Evolutionary conservation across 2,888 invertebrate genomes (phyloP), one percentile per base, ranked within the genome.

Genomic region (Eupithecia abbreviata): DNA sequence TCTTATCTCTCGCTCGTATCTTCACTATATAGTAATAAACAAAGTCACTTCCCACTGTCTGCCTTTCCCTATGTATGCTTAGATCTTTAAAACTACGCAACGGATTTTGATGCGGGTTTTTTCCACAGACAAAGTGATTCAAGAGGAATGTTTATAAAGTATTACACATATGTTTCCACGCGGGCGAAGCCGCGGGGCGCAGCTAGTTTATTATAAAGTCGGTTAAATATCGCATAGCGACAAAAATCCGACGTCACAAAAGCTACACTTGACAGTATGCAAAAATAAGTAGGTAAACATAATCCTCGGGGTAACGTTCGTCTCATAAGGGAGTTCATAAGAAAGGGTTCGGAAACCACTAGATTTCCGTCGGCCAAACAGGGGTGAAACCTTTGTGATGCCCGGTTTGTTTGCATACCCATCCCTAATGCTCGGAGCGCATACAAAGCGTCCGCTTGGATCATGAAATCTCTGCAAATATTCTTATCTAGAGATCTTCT

Each of bases 351-450:
- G 62, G 71, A 74, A 77, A 74, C 79, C 77, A 77, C 73, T 76
- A 69, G 62, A 79, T 73, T 70, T 79, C 77, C 74, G 77, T 72
- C 70, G 70, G 75, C 75, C 79, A 81, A 81, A 80, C 82, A 80
- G 72, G 79, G 72, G 41, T 58, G 18, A 71, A 73, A 73, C 76
- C 80, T 77, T 77, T 77, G 69, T 76, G 77, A 75, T 71, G 67
- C 42, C 41, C 13, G 78, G 76, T 80, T 73, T 82, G 82, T 81
- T 81, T 82, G 81, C 78, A 49, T 72, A 77, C 68, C 75, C 80
- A 78, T 71, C 81, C 77, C 74, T 76, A 18, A 79, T 73, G 76
- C 80, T 80, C 45, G 67, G 67, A n/a, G 10, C 45, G n/a, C 43
- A 68, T 43, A 68, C 15, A 68, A 66, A 66, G 43, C 42, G 9